These are phyloP conservation scores for Morpho achilles DNA, from an alignment of 2,888 invertebrate species.

Conservation along the genomic window DNA sequence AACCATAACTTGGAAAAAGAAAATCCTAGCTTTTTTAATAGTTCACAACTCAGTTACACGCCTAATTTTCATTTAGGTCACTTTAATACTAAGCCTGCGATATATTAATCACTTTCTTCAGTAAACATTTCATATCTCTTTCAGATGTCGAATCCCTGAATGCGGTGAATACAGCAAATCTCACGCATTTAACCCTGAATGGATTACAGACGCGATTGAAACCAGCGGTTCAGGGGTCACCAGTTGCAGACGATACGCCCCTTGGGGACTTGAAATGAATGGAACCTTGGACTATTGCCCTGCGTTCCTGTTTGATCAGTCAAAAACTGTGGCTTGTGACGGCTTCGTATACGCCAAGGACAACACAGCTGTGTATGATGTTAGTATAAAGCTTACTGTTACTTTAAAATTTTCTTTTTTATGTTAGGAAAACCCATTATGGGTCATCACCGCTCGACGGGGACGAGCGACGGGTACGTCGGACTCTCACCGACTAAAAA, in stretches of 20 bases:
- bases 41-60: too few relatives aligned
- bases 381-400: slow-evolving; percentile 33
- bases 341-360: slow-evolving; percentile 50
- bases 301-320: slow-evolving; percentile 40
- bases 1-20: too few relatives aligned
- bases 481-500: too few relatives aligned
- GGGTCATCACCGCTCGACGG: too few relatives aligned
- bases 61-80: too few relatives aligned
- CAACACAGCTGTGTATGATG: slow-evolving; percentile 60
- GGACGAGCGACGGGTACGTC: too few relatives aligned
- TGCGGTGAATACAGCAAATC: slow-evolving; percentile 59
- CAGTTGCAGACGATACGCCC: slow-evolving; percentile 62
- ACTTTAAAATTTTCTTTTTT: neutral
- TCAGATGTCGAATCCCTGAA: slow-evolving; percentile 71
- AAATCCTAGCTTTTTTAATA: too few relatives aligned
- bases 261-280: slow-evolving; percentile 31
- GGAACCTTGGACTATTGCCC: slow-evolving; percentile 47
- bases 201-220: slow-evolving; percentile 68
- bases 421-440: too few relatives aligned
- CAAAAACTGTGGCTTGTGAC: slow-evolving; percentile 38
- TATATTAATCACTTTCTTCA: too few relatives aligned
- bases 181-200: slow-evolving; percentile 48
- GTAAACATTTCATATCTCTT: slow-evolving; percentile 30
- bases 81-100: too few relatives aligned
- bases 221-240: slow-evolving; percentile 35